Evolutionary conservation across 1,140 invertebrate genomes (phyloP).

Genomic region (Monomorium pharaonis): DNA sequence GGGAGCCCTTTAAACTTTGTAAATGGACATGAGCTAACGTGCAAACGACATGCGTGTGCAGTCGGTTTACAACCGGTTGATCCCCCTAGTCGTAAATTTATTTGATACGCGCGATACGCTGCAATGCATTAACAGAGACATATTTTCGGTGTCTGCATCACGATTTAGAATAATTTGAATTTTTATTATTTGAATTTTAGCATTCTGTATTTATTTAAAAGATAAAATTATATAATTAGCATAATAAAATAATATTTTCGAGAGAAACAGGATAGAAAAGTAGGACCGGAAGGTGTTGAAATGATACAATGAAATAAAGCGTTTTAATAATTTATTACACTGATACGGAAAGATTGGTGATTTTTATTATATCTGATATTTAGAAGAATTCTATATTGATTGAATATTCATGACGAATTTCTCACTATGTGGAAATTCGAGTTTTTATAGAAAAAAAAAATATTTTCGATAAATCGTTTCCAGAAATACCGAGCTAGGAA

Average conservation of each 20-base stretch:
- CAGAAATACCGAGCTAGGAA: slow-evolving; percentile 34
- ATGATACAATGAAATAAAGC: not conserved
- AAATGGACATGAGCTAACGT: slow-evolving; percentile 38
- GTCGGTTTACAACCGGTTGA: slow-evolving; percentile 61
- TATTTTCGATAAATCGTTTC: slow-evolving; percentile 50
- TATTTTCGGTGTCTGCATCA: not conserved
- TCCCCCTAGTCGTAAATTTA: slow-evolving; percentile 50
- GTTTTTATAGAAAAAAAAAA: slow-evolving; percentile 32
- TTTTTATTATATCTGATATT: slow-evolving; percentile 5
- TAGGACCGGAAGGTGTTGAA: not conserved
- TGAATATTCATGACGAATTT: slow-evolving; percentile 28
- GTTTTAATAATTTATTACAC: not conserved
- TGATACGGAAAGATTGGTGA: not conserved
- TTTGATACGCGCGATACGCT: not conserved
- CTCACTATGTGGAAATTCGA: slow-evolving; percentile 15
- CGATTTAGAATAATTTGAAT: not conserved
- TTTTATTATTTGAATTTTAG: not conserved
- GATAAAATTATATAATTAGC: not conserved
- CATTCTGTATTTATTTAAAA: not conserved
- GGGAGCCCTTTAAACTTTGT: slow-evolving; percentile 41
- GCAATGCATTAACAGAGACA: not conserved
- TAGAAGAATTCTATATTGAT: not conserved
- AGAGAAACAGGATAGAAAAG: not conserved
- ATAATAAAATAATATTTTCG: not conserved
- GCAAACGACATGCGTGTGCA: slow-evolving; percentile 53